Evolutionary conservation across 2,113 vertebrate genomes (phyloP), one percentile per base, ranked within the genome.

Genomic region (Rana temporaria): DNA sequence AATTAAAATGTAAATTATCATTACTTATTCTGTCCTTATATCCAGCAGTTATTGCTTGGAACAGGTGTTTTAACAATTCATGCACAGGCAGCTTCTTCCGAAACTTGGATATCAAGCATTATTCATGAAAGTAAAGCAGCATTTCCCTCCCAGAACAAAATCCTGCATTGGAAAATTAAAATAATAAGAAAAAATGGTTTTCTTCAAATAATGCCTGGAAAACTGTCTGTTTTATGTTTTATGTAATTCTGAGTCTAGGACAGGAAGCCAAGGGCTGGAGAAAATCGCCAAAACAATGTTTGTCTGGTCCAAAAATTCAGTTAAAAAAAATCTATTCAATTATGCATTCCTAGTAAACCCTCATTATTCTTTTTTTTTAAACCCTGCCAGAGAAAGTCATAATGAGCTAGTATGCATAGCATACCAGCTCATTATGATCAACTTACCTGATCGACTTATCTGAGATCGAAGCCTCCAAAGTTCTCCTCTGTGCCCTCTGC

Each of bases 1-100:
- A 83, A 83, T 83, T 83, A 83, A 83, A 83, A 83, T 83, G 81
- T 83, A 83, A 83, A 83, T 83, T 76, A 66, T 75, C 81, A 75
- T 83, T 83, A 83, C 64, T 83, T 76, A 76, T 83, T 83, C 81
- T 68, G 72, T 76, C 72, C 81, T 76, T 83, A 75, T 83, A 76
- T 66, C 72, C 63, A 83, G 60, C 72, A 83, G 72, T 83, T 83
- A 83, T 83, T 83, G 81, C 81, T 76, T 76, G 81, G 72, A 83
- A 83, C 81, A 83, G 81, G 81, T 83, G 81, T 83, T 83, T 83
- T 83, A 83, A 76, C 72, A 83, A 76, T 83, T 76, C 80, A 82
- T 82, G 80, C 80, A 82, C 70, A 82, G 80, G 55, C 80, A 67
- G 30, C 48, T 66, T 66, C 53, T 55, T 74, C 30, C 62, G 64